Base-by-base conservation (phyloP, 2,888 invertebrate genomes). In the Drosophila mimica region DNA sequence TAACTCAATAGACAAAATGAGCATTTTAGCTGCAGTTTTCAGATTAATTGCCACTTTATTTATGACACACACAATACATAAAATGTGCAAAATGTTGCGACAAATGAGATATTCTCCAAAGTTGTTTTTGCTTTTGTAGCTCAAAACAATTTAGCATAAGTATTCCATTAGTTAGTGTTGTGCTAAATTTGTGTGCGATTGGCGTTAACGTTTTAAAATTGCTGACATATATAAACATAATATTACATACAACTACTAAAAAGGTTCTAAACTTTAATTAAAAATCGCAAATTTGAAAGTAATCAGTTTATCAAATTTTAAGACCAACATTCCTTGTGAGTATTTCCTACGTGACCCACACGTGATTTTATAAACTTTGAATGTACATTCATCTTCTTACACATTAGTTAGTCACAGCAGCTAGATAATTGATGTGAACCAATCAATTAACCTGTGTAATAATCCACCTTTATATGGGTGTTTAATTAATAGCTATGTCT, bases 31-130 rank as follows among this genome's bases (percentile, higher is more conserved):
- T 79, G 88, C 83, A 85, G 70, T 84, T 85, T 77, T 76, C 75
- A 77, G 76, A 85, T 87, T 87, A 85, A 87, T 87, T 87, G 85
- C 74, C 78, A 70, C 64, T 78, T 82, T 82, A 76, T 87, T 86
- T 86, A 83, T 74, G 86, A 76, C 61, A 62, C 20, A 69, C 30
- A 61, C 25, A 25, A 51, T 31, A 46, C 61, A 70, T 60, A 56
- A 76, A 74, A 51, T 77, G 56, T 51, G 57, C 61, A 78, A 70
- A 74, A 57, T 74, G 56, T 71, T 63, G 58, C 46, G 65, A 72
- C 65, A 59, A 68, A 78, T 75, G 60, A 43, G 40, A 40, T 43
- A 28, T 38, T 15, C 20, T 57, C n/a, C 15, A 25, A 25, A 25
- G 31, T 62, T 62, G 28, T 48, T 8, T 34, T 53, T 61, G 57